phyloP scores from a whole-genome alignment of 2,888 invertebrate genomes.

The Mamestra brassicae region DNA sequence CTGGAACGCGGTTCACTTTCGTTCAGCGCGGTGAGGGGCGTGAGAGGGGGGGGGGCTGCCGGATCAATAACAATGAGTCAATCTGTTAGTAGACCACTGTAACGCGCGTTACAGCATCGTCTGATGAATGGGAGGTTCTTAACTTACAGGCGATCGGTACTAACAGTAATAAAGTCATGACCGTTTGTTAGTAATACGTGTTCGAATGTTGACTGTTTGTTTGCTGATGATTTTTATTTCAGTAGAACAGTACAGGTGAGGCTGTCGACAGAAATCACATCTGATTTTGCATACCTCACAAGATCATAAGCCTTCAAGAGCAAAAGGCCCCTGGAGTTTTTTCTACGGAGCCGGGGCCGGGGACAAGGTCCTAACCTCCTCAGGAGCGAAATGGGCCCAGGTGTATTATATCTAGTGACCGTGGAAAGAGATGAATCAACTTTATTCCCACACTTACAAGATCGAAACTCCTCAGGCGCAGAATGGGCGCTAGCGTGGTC shows the following conservation, averaged over 20 bases:
- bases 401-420: too few relatives aligned
- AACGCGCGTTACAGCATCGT: conserved; percentile 24
- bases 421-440: too few relatives aligned
- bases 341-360: neutral
- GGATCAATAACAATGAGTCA: conserved; percentile 13
- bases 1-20: conserved; percentile 41
- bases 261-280: neutral
- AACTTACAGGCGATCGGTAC: neutral
- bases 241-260: too few relatives aligned
- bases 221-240: too few relatives aligned
- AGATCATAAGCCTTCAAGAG: neutral
- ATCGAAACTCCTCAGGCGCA: conserved; percentile 63
- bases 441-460: neutral
- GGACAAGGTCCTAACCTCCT: too few relatives aligned
- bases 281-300: neutral
- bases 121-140: conserved; percentile 24
- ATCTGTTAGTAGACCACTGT: conserved; percentile 16
- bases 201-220: too few relatives aligned
- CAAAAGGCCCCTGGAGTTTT: neutral
- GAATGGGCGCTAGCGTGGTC: conserved; percentile 83
- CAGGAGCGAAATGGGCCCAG: conserved; percentile 64
- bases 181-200: too few relatives aligned
- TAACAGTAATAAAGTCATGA: too few relatives aligned
- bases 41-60: neutral
- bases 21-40: neutral